Percentiles rank a stretch among this genome's conserved stretches.
phyloP scores from a whole-genome alignment of 2,888 invertebrate species.

The Muscina levida region DNA sequence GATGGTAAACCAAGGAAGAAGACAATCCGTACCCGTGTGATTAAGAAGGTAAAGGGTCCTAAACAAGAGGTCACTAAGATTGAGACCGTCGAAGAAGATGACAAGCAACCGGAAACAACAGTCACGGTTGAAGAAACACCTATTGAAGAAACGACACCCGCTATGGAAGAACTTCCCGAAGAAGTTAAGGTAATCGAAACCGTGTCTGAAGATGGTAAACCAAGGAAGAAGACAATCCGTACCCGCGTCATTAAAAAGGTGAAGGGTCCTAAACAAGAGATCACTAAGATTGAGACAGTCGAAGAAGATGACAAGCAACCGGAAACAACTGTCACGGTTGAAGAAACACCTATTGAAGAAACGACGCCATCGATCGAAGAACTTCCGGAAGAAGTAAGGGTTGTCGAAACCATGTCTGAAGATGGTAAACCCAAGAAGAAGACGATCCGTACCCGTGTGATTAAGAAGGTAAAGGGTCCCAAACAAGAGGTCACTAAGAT shows the following conservation, averaged over 20 bases:
- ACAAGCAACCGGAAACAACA: slow-evolving; percentile 57
- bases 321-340: slow-evolving; percentile 58
- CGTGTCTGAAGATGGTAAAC: slow-evolving; percentile 55
- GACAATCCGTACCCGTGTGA: slow-evolving; percentile 55
- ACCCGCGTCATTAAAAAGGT: slow-evolving; percentile 58
- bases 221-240: slow-evolving; percentile 53
- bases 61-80: slow-evolving; percentile 63
- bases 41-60: slow-evolving; percentile 59
- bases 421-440: slow-evolving; percentile 59
- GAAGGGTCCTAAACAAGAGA: slow-evolving; percentile 59
- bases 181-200: slow-evolving; percentile 53
- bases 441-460: slow-evolving; percentile 55
- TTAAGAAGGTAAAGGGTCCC: slow-evolving; percentile 60
- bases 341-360: slow-evolving; percentile 52
- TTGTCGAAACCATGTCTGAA: slow-evolving; percentile 52
- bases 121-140: slow-evolving; percentile 59
- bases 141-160: slow-evolving; percentile 42
- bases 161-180: slow-evolving; percentile 54
- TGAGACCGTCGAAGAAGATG: slow-evolving; percentile 61
- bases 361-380: slow-evolving; percentile 44
- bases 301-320: slow-evolving; percentile 63
- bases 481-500: slow-evolving; percentile 63
- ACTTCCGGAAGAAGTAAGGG: slow-evolving; percentile 57
- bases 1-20: slow-evolving; percentile 56
- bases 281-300: slow-evolving; percentile 61